Conservation (phyloP, 2,797 vertebrate species). For the Micrastur ruficollis region DNA sequence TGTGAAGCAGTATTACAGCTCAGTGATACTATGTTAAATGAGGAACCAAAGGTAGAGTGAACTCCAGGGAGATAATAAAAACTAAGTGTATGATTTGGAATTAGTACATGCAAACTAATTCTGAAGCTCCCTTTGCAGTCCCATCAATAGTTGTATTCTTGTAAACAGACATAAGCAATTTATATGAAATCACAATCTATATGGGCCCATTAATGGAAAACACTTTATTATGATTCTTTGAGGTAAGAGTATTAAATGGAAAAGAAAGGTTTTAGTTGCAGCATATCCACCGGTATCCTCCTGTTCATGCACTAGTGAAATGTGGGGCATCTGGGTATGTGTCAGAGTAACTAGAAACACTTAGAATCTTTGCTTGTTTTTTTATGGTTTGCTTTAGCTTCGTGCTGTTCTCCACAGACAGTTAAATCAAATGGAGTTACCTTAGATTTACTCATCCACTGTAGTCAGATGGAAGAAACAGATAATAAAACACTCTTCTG, state of each 20-base stretch:
- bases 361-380: neutral
- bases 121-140: neutral
- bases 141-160: neutral
- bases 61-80: constrained; percentile 12
- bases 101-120: neutral
- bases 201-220: neutral
- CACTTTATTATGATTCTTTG: neutral
- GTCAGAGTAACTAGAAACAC: neutral
- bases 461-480: neutral
- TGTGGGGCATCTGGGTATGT: neutral
- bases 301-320: neutral
- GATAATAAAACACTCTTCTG: neutral
- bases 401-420: neutral
- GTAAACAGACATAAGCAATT: neutral
- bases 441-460: neutral
- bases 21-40: neutral
- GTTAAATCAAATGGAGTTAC: constrained; percentile 9
- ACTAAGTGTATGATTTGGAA: neutral
- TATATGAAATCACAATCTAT: neutral
- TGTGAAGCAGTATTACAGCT: neutral
- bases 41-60: neutral
- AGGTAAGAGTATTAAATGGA: neutral
- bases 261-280: neutral
- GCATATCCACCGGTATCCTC: neutral
- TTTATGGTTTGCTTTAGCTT: neutral